Percentiles rank a stretch among this genome's conserved stretches.
phyloP scores from a whole-genome alignment of 1,140 invertebrate genomes.

The Gonatopus flavifemur region DNA sequence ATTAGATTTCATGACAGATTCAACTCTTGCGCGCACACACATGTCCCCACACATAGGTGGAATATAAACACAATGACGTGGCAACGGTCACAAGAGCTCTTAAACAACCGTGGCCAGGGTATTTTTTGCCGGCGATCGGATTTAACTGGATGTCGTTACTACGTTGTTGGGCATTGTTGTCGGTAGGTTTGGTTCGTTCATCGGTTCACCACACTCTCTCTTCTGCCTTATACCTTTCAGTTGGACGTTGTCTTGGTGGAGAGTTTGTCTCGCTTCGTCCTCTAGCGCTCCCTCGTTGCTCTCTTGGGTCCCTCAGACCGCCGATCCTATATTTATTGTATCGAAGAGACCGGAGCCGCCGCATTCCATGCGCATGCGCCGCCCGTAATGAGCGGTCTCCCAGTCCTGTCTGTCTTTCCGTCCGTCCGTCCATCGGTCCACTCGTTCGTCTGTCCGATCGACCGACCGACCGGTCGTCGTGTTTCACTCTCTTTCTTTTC shows the following conservation, averaged over 20 bases:
- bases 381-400: constrained; percentile 55
- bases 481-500: no score
- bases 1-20: no score
- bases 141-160: constrained; percentile 54
- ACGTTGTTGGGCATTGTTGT: constrained; percentile 46
- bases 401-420: constrained; percentile 50
- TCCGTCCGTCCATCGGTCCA: constrained; percentile 34
- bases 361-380: constrained; percentile 54
- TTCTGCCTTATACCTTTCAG: constrained; percentile 23
- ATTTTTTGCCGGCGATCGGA: constrained; percentile 42
- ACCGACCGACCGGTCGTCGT: constrained; percentile 30
- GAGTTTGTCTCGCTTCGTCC: constrained; percentile 11
- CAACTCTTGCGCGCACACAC: no score
- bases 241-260: constrained; percentile 10
- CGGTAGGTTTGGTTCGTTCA: constrained; percentile 37
- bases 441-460: constrained; percentile 30
- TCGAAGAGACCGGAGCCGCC: constrained; percentile 42
- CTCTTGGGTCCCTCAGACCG: constrained; percentile 8
- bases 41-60: no score
- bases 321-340: constrained; percentile 54
- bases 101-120: constrained; percentile 27
- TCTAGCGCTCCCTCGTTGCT: constrained; percentile 18
- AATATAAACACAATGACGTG: no score
- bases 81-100: constrained; percentile 20
- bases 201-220: constrained; percentile 31